Evolutionary conservation across 2,113 vertebrate genomes (phyloP).

Genomic region (Tauraco erythrolophus): DNA sequence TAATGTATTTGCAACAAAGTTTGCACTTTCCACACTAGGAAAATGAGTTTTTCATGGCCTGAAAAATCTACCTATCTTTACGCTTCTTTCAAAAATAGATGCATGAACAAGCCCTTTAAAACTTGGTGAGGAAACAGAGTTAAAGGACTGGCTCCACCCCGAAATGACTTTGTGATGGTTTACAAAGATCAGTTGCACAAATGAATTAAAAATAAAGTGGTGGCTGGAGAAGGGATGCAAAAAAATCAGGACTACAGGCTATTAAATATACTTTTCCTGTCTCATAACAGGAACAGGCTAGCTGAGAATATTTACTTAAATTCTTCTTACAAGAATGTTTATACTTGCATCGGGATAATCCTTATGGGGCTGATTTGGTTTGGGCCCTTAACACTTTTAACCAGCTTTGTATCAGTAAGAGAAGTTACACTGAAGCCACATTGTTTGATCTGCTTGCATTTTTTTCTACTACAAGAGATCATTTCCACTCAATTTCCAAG

Average conservation of each 20-base stretch:
- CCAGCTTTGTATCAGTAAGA: neutral
- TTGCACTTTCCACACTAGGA: neutral
- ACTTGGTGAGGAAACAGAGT: neutral
- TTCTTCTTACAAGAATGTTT: constrained; percentile 15
- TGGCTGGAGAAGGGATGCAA: neutral
- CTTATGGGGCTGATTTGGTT: neutral
- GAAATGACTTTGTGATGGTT: neutral
- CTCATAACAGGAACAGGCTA: neutral
- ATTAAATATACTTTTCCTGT: constrained; percentile 3
- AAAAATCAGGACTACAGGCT: neutral
- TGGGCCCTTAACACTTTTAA: neutral
- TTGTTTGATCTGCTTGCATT: neutral
- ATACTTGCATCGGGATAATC: constrained; percentile 8
- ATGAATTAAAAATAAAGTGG: constrained; percentile 4
- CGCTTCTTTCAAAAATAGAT: neutral
- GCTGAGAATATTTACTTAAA: neutral
- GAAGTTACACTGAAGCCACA: neutral
- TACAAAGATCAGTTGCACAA: neutral
- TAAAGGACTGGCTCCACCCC: neutral
- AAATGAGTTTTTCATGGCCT: neutral
- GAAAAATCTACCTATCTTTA: neutral
- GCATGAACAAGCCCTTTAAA: neutral
- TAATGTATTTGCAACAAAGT: neutral
- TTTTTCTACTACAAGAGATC: neutral
- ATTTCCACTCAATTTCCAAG: neutral